These are phyloP conservation scores for Cyprinodon variegatus DNA, from an alignment of 2,113 vertebrate species.

Conservation along the genomic window DNA sequence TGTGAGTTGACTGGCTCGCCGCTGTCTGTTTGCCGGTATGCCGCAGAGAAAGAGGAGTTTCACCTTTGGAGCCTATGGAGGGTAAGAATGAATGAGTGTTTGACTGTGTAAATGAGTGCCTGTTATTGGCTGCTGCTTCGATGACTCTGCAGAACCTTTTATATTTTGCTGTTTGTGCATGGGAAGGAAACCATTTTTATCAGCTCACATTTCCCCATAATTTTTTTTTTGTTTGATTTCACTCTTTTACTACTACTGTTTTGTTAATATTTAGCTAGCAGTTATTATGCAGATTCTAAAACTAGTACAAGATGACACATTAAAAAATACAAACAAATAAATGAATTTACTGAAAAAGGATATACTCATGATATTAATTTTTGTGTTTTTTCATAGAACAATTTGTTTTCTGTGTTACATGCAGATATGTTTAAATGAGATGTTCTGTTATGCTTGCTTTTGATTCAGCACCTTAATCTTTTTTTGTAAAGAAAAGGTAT, in stretches of 20 bases:
- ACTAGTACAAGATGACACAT: background rate
- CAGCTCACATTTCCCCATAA: background rate
- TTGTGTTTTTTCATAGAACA: too few species aligned
- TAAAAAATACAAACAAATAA: background rate
- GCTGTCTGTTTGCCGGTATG: conserved; percentile 65
- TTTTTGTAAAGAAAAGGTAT: background rate
- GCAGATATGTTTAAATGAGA: background rate
- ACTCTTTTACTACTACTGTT: background rate
- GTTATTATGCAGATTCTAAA: background rate
- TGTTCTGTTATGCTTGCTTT: background rate
- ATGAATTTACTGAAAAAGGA: background rate
- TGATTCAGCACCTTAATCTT: background rate
- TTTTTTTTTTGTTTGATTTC: background rate
- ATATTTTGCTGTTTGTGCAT: conserved; percentile 14
- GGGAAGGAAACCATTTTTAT: conserved; percentile 17
- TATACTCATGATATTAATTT: background rate
- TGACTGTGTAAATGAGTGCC: background rate
- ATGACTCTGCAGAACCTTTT: conserved; percentile 65
- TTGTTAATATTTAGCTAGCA: background rate
- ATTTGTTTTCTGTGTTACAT: background rate
- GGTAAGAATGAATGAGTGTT: conserved; percentile 65
- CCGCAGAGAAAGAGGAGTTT: conserved; percentile 82
- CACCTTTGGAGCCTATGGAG: conserved; percentile 81
- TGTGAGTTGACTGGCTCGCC: conserved; percentile 62
- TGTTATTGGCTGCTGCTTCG: conserved; percentile 37